Base-by-base conservation (phyloP, 2,113 vertebrate species). In the Tyto alba region DNA sequence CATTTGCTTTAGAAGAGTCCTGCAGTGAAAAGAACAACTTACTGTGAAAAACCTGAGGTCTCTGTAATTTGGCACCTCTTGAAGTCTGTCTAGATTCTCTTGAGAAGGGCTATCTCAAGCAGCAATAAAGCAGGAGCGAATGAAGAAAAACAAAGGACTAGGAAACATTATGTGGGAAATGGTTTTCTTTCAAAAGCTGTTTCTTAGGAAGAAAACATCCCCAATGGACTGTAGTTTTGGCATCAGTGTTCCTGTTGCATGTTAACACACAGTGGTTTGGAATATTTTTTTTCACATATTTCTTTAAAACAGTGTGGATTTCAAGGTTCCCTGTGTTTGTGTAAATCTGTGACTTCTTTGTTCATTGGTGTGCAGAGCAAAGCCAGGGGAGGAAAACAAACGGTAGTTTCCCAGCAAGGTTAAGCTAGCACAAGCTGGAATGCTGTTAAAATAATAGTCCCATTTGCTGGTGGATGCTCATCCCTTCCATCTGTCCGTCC, bases 1-100 rank as follows among this genome's bases (percentile, higher is more conserved):
- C 7, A 4, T 91, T 95, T 95, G 45, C 75, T 79, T 95, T 84
- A 86, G 82, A 75, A 60, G 63, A 71, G 43, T 86, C 55, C 45
- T 90, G 63, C 81, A 93, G 67, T 89, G 62, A 95, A 88, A 94
- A 87, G 89, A 95, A 53, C 93, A 91, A 77, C 59, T 88, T 81
- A 90, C 95, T 89, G 86, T 90, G 77, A 94, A 96, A 95, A 89
- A 94, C 48, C 74, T 67, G 71, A 79, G 38, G 48, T 87, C 52
- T 78, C 77, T 83, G 41, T 82, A 79, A 87, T 89, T 79, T 91
- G 86, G 89, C 67, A 89, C 16, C 34, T 88, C 84, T 83, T 69
- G 67, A 83, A 89, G 59, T 25, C 67, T 76, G 53, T 81, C 71
- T 85, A 43, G 59, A 68, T 93, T 88, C n/a, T 85, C 47, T 53